Evolutionary conservation across 2,888 invertebrate species (phyloP).

Genomic region (Lacanobia wlatinum): DNA sequence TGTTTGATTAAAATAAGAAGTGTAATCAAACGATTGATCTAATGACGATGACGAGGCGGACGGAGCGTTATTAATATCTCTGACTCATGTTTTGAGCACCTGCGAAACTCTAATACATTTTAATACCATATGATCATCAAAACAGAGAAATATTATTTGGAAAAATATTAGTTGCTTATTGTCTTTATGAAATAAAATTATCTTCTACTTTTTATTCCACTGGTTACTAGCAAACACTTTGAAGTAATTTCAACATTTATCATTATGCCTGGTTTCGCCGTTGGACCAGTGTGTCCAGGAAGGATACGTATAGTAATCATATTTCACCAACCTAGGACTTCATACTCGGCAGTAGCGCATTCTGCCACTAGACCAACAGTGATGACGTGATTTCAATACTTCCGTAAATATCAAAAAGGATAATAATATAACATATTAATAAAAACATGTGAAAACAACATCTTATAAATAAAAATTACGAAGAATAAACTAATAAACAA

Average conservation of each 20-base stretch:
- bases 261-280: background rate
- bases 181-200: no score
- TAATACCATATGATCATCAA: background rate
- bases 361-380: background rate
- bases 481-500: constrained; percentile 7
- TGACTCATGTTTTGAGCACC: constrained; percentile 32
- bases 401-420: background rate
- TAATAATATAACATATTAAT: background rate
- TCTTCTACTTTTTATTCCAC: background rate
- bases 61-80: constrained; percentile 34
- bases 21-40: constrained; percentile 17
- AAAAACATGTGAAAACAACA: constrained; percentile 3
- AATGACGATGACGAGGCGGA: constrained; percentile 9
- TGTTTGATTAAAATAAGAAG: constrained; percentile 18
- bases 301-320: background rate
- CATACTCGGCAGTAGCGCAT: background rate
- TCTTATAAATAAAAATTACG: background rate
- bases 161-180: no score
- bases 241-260: no score
- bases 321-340: background rate
- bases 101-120: constrained; percentile 32
- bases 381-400: background rate
- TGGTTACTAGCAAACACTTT: background rate
- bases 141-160: background rate
- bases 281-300: background rate